Percentiles rank a stretch among this genome's conserved stretches.
Conservation (phyloP, 2,888 invertebrate genomes). For the Conus canariensis region DNA sequence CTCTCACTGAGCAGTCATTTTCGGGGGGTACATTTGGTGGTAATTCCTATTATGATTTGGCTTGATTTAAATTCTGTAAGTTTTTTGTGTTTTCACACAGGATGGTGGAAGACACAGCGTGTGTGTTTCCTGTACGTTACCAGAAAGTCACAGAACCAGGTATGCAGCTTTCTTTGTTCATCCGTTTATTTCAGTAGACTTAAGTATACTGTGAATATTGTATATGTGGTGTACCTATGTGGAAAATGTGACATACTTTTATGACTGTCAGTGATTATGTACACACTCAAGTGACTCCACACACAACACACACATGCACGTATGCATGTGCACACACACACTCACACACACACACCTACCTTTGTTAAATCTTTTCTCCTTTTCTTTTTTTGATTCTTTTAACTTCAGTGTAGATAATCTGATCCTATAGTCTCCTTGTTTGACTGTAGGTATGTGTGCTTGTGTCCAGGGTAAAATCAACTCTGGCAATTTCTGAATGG, state of each 20-base stretch:
- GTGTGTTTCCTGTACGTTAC: slow-evolving; percentile 68
- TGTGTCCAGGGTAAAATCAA: no score
- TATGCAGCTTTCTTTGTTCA: slow-evolving; percentile 38
- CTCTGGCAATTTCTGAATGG: no score
- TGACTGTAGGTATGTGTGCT: no score
- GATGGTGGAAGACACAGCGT: slow-evolving; percentile 64
- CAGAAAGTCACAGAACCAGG: slow-evolving; percentile 65
- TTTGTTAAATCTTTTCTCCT: no score
- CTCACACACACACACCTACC: background rate
- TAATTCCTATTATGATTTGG: no score
- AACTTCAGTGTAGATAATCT: no score
- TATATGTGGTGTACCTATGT: background rate
- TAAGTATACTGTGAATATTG: background rate
- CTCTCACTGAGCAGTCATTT: no score
- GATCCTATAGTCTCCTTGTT: no score
- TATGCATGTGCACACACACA: background rate
- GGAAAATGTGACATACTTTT: no score
- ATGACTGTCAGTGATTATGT: background rate
- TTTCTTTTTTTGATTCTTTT: no score
- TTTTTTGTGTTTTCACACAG: slow-evolving; percentile 48
- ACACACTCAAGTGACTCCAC: no score
- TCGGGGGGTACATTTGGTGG: no score
- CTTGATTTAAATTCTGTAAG: background rate
- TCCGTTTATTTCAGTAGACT: background rate
- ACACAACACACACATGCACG: background rate